Conservation (phyloP, 2,113 vertebrate species). For the Agapornis roseicollis region DNA sequence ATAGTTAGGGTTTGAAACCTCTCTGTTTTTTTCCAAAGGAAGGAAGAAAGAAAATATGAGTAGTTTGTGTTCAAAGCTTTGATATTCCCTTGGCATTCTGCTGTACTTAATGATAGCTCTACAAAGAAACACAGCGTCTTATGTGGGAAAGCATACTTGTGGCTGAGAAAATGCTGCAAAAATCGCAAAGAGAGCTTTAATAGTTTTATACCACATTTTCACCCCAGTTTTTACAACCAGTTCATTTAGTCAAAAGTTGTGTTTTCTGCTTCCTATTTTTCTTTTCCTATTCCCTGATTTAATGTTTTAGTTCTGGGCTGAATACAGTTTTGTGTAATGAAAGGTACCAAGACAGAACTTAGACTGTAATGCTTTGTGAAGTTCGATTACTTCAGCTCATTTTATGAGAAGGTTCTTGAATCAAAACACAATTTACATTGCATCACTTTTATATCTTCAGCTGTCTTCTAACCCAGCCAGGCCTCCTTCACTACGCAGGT, state of each 20-base stretch:
- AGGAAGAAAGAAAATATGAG: slow-evolving; percentile 41
- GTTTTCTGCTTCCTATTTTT: slow-evolving; percentile 60
- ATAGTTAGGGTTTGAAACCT: no score
- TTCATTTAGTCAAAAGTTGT: slow-evolving; percentile 57
- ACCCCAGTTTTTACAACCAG: slow-evolving; percentile 61
- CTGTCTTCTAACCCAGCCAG: background rate
- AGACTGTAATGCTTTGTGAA: background rate
- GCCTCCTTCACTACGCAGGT: background rate
- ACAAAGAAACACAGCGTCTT: slow-evolving; percentile 59
- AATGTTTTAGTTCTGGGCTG: slow-evolving; percentile 24
- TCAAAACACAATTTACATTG: background rate
- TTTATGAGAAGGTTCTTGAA: background rate
- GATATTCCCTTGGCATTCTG: slow-evolving; percentile 65
- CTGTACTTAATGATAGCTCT: slow-evolving; percentile 54
- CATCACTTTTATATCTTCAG: background rate
- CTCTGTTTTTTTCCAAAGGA: background rate
- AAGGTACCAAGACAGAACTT: background rate
- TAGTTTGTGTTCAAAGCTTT: slow-evolving; percentile 47
- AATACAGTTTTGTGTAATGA: background rate
- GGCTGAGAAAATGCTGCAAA: slow-evolving; percentile 66
- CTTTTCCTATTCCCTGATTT: slow-evolving; percentile 12
- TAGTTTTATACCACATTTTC: slow-evolving; percentile 57
- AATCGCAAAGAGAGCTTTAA: slow-evolving; percentile 45
- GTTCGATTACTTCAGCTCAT: background rate
- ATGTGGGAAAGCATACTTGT: slow-evolving; percentile 65